Evolutionary conservation across 64 coral and sea anemone species (phyloP).

Genomic region (Actinia equina): DNA sequence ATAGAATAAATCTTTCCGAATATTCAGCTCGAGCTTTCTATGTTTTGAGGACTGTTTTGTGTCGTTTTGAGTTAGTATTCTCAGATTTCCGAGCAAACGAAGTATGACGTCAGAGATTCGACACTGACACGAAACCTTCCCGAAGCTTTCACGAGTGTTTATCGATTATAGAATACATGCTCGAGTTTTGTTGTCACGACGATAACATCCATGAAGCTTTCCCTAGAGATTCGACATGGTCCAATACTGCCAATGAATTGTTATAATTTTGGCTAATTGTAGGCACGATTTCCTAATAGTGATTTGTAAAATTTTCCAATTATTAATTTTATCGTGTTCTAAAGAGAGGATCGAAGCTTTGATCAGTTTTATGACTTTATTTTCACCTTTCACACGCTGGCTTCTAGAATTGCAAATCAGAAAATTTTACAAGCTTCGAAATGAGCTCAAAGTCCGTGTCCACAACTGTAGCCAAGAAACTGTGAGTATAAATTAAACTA

Average conservation of each 20-base stretch:
- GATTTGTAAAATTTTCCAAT: neutral
- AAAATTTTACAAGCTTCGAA: neutral
- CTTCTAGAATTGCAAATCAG: neutral
- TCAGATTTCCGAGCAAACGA: neutral
- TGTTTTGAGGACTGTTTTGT: too few relatives aligned
- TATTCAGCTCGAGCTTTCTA: too few relatives aligned
- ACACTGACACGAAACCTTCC: neutral
- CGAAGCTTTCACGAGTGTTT: neutral
- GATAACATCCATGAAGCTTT: neutral
- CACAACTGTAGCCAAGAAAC: constrained; percentile 75
- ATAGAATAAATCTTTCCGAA: neutral
- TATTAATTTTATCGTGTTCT: neutral
- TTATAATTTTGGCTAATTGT: neutral
- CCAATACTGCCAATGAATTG: constrained; percentile 8
- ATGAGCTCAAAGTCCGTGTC: constrained; percentile 62
- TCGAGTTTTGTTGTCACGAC: constrained; percentile 3
- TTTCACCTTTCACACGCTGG: neutral
- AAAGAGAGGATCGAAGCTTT: neutral
- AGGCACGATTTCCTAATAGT: neutral
- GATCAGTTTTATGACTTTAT: neutral
- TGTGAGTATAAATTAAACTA: constrained; percentile 54
- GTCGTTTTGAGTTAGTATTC: too few relatives aligned
- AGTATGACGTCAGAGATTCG: neutral
- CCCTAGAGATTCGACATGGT: constrained; percentile 1
- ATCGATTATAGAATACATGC: neutral